Evolutionary conservation across 2,888 invertebrate species (phyloP), one percentile per base, ranked within the genome.

Genomic region (Caenorhabditis uteleia): DNA sequence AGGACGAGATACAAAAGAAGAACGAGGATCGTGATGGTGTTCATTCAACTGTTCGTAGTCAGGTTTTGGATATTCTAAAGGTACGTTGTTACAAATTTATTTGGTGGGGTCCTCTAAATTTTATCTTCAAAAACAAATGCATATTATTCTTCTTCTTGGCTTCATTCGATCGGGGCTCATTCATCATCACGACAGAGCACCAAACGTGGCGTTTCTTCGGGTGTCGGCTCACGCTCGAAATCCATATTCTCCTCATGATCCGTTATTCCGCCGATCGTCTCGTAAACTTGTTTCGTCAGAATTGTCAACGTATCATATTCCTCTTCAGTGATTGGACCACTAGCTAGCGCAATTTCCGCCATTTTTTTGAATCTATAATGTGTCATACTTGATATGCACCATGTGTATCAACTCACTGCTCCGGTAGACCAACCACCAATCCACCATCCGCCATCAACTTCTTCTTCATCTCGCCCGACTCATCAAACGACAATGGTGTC

Each of bases 41-140:
- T 72, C 93, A 97, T 85, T 89, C 90, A 76, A 90, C 93, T 20
- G 95, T 97, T 0, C 91, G 90, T 3, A 89, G 89, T 40, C 95
- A 97, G 85, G 93, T 97, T 16, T 89, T 90, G 0, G 88, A 87
- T 2, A 90, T 95, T 25, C 94, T 98, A 85, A 91, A 92, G 72
- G 79, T 48, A 27, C 3, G 1, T n/a, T 20, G 14, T 40, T n/a
- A n/a, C n/a, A n/a, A n/a, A n/a, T n/a, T n/a, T n/a, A n/a, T n/a
- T n/a, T n/a, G 27, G 14, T 38, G 10, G n/a, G 8, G 38, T 46
- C 6, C 7, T 18, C n/a, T 16, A 3, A 20, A 21, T 29, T 54
- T 54, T 48, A 33, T 46, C 46, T 4, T 26, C n/a, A 29, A 31
- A 14, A 42, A n/a, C 47, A 36, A 54, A 14, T 14, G 21, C 20